Evolutionary conservation across 2,113 vertebrate species (phyloP), one percentile per base, ranked within the genome.

Genomic region (Arizona elegans): DNA sequence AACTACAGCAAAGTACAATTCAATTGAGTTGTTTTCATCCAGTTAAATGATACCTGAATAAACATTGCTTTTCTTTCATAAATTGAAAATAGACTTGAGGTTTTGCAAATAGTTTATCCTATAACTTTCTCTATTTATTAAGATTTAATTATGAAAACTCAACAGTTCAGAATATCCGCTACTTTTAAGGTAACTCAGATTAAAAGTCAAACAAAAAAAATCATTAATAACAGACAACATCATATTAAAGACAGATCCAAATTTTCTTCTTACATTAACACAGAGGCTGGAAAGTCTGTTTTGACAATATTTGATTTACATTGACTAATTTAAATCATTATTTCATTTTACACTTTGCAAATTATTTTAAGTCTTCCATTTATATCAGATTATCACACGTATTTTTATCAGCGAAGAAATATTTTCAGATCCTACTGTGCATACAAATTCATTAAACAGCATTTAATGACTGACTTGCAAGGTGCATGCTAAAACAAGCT

Each of bases 401-500:
- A 55, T 88, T 93, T 94, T 94, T 93, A 54, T 56, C 47, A 65
- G 2, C 12, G 7, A 93, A 11, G 26, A 21, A 92, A 81, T 26
- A 91, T 55, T 94, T 93, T 75, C 91, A 89, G 90, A 93, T 89
- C 56, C 8, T 13, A 65, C 56, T 96, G 19, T 2, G 87, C n/a
- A 92, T 95, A 91, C 95, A 94, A 95, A 95, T 90, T 8, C n/a
- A 26, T 94, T 88, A 89, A 91, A 88, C 93, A 92, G 29, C 10
- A 81, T 96, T 96, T 93, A 95, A 95, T 86, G 96, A 93, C 70
- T 90, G 70, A 94, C 95, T 94, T 94, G 92, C 92, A 96, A 97
- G 96, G 92, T 93, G 33, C 92, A 8, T 92, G 95, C 89, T 93
- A 94, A 95, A 94, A 38, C 87, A 92, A 47, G 92, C 53, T 94